Percentiles rank a stretch among this genome's conserved stretches.
Conservation (phyloP, 2,113 vertebrate genomes). For the Corynorhinus townsendii region DNA sequence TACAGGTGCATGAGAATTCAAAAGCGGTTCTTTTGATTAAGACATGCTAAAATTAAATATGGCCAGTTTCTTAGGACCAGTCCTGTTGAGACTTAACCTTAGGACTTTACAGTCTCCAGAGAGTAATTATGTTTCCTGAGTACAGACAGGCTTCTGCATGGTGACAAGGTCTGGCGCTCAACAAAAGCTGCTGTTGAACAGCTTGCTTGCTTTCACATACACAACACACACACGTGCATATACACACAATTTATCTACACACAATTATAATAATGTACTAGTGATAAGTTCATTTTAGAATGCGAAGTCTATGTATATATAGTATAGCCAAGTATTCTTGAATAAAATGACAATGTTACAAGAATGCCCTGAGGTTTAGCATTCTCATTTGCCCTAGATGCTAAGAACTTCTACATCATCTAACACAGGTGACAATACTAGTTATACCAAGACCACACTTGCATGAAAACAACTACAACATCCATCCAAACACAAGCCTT, state of each 20-base stretch:
- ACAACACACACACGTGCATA: accelerated
- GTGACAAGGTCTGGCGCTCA: neutral
- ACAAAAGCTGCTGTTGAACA: neutral
- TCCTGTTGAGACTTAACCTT: neutral
- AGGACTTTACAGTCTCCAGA: neutral
- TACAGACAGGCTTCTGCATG: neutral
- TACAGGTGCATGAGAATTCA: neutral
- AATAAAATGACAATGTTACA: neutral
- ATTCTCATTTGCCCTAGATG: neutral
- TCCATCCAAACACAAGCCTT: neutral
- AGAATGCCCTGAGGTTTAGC: neutral
- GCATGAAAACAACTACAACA: neutral
- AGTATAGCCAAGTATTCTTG: neutral
- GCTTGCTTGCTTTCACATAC: neutral
- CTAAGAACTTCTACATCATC: neutral
- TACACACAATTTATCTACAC: neutral
- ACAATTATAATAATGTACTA: neutral
- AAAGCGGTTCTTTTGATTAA: constrained; percentile 23
- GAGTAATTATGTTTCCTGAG: neutral
- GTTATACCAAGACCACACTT: neutral
- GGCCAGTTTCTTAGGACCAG: neutral
- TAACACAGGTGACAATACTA: neutral
- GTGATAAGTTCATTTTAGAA: neutral
- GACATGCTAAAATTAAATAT: neutral
- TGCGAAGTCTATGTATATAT: neutral